Evolutionary conservation across 2,797 vertebrate species (phyloP).

Genomic region (Tolypeutes matacus): DNA sequence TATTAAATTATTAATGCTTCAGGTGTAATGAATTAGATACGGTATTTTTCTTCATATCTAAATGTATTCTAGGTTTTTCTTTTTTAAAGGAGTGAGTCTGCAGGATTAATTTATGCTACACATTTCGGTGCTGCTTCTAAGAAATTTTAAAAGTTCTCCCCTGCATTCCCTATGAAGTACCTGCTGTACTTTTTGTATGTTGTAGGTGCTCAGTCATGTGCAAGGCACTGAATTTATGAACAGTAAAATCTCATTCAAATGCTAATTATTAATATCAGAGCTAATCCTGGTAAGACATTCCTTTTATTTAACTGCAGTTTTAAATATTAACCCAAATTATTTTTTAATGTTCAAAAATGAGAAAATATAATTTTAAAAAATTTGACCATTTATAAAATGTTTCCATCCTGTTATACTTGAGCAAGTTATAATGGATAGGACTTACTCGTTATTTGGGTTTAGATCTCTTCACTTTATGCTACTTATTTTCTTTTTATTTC

Average conservation of each 20-base stretch:
- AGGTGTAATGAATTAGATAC: not conserved
- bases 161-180: not conserved
- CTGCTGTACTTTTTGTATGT: not conserved
- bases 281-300: not conserved
- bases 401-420: not conserved
- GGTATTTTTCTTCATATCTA: not conserved
- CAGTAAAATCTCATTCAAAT: not conserved
- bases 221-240: not conserved
- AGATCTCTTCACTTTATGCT: not conserved
- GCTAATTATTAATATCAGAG: not conserved
- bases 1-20: not conserved
- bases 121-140: not conserved
- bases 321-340: not conserved
- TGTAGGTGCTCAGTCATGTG: not conserved
- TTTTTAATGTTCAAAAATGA: conserved; percentile 36
- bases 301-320: conserved; percentile 1
- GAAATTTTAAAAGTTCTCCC: not conserved
- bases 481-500: not conserved
- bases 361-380: not conserved
- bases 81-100: not conserved
- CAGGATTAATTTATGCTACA: too few species aligned
- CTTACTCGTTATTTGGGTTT: not conserved
- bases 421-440: not conserved
- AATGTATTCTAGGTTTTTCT: not conserved
- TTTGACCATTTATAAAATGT: not conserved